Evolutionary conservation across 2,113 vertebrate genomes (phyloP).

Genomic region (Urocynchramus pylzowi): DNA sequence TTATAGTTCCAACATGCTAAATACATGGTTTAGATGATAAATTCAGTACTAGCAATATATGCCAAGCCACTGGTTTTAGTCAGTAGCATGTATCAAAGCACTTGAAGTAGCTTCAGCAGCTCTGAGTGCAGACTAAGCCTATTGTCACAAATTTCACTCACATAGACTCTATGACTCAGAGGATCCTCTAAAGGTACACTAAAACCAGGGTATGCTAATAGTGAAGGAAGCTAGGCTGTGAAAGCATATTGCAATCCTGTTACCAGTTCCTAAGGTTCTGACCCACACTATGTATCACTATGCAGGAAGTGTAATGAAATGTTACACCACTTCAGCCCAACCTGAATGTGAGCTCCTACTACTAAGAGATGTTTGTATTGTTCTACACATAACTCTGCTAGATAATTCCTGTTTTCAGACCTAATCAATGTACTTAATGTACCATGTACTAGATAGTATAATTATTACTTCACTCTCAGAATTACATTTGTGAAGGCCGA

Average conservation of each 20-base stretch:
- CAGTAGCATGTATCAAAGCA: neutral
- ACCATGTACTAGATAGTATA: neutral
- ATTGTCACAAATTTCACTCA: neutral
- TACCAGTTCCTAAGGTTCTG: neutral
- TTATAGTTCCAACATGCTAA: neutral
- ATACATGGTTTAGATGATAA: neutral
- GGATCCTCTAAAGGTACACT: neutral
- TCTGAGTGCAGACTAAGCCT: neutral
- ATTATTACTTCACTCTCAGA: neutral
- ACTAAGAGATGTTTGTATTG: neutral
- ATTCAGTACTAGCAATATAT: neutral
- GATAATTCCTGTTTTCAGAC: neutral
- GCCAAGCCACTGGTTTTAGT: neutral
- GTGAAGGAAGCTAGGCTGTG: neutral
- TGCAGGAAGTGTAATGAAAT: neutral
- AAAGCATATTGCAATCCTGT: neutral
- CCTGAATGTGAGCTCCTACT: neutral
- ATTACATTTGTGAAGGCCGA: neutral
- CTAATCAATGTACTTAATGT: neutral
- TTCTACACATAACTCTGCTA: neutral
- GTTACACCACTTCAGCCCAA: neutral
- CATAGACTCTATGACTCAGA: neutral
- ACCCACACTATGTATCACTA: neutral
- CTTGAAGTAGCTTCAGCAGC: neutral
- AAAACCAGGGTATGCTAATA: neutral